Percentiles rank a stretch among this genome's conserved stretches.
These are phyloP conservation scores for Hemithea aestivaria DNA, from an alignment of 2,888 invertebrate genomes.

Conservation along the genomic window DNA sequence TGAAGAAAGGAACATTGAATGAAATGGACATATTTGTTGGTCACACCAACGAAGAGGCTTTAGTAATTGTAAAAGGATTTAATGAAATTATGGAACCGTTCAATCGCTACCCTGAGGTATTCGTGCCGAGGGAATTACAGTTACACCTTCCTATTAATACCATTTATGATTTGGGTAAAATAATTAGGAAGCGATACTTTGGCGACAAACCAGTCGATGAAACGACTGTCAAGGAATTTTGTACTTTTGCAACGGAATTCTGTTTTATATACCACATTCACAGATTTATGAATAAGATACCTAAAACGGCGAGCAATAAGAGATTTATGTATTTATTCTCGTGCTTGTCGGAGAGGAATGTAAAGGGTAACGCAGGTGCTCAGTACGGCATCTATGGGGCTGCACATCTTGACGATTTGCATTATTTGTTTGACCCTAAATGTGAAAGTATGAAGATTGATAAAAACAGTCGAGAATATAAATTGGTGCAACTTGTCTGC, in stretches of 20 bases:
- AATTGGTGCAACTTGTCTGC: slow-evolving; percentile 44
- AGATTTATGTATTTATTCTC: slow-evolving; percentile 42
- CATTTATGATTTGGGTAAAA: slow-evolving; percentile 37
- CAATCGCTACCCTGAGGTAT: slow-evolving; percentile 37
- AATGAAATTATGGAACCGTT: slow-evolving; percentile 26
- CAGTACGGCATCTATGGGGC: slow-evolving; percentile 44
- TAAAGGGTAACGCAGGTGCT: slow-evolving; percentile 33
- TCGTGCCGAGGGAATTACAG: slow-evolving; percentile 43
- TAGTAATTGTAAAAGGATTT: slow-evolving; percentile 24
- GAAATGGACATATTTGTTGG: slow-evolving; percentile 84
- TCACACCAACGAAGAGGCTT: slow-evolving; percentile 82
- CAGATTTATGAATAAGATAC: slow-evolving; percentile 18
- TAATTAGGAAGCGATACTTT: slow-evolving; percentile 43
- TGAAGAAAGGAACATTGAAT: slow-evolving; percentile 62
- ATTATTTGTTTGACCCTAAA: slow-evolving; percentile 50
- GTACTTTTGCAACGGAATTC: slow-evolving; percentile 31
- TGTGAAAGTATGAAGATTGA: slow-evolving; percentile 34
- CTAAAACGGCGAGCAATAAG: slow-evolving; percentile 16
- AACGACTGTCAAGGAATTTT: slow-evolving; percentile 34
- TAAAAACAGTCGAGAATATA: slow-evolving; percentile 37
- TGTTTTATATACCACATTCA: slow-evolving; percentile 33
- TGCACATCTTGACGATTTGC: slow-evolving; percentile 50
- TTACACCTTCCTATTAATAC: slow-evolving; percentile 27
- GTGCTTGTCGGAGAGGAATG: slow-evolving; percentile 43
- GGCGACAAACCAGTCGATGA: slow-evolving; percentile 29